These are phyloP conservation scores for Leucozona laternaria DNA, from an alignment of 2,888 invertebrate species.

Conservation along the genomic window DNA sequence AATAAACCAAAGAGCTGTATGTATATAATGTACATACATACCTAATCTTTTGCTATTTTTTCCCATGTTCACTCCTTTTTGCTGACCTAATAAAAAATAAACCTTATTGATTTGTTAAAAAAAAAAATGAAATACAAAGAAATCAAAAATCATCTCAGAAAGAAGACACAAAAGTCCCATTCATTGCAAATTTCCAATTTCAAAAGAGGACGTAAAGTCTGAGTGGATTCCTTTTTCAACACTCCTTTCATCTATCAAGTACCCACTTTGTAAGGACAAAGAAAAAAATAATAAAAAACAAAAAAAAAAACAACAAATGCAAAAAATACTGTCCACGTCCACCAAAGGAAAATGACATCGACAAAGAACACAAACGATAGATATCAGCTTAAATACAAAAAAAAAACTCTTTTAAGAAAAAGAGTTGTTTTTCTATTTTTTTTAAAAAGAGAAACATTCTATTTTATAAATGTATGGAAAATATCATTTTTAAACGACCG, in stretches of 20 bases:
- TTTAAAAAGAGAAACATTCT: not conserved
- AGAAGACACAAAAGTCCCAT: conserved; percentile 25
- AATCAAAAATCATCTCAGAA: not conserved
- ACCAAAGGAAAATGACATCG: conserved; percentile 51
- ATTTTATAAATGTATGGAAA: not conserved
- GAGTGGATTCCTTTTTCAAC: conserved; percentile 65
- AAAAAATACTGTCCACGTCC: conserved; percentile 38
- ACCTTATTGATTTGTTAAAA: conserved; percentile 48
- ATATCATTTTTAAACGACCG: not conserved
- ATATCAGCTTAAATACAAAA: conserved; percentile 21
- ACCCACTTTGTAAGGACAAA: conserved; percentile 66
- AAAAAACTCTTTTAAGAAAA: conserved; percentile 27
- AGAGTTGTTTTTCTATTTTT: conserved; percentile 38
- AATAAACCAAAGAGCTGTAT: not conserved
- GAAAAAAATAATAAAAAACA: conserved; percentile 5
- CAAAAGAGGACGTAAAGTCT: conserved; percentile 54
- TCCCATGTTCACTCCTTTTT: conserved; percentile 10
- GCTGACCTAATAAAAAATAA: conserved; percentile 63
- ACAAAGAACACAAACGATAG: conserved; percentile 38
- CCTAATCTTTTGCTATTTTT: conserved; percentile 9
- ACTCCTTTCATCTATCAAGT: conserved; percentile 66
- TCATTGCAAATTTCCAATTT: conserved; percentile 64
- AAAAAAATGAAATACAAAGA: conserved; percentile 21
- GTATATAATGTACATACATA: no score
- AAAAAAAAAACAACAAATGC: not conserved